Percentiles rank a stretch among this genome's conserved stretches.
Conservation (phyloP, 2,113 vertebrate genomes). For the Pteronura brasiliensis region DNA sequence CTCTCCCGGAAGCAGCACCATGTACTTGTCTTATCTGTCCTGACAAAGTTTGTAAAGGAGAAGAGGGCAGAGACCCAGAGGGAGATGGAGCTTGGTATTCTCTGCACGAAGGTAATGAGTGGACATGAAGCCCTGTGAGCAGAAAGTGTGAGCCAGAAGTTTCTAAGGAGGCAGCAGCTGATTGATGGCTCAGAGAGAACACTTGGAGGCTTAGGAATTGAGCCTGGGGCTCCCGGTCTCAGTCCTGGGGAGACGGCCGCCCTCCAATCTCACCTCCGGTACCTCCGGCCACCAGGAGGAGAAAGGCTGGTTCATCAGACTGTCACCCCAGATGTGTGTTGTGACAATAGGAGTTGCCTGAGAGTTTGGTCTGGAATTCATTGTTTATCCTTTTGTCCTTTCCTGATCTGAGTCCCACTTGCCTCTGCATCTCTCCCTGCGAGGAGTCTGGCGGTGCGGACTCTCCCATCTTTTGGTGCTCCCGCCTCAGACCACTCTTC, state of each 20-base stretch:
- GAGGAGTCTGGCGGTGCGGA: background rate
- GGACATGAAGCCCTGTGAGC: background rate
- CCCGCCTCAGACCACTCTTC: background rate
- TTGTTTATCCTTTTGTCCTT: background rate
- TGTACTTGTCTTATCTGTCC: background rate
- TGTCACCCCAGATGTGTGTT: background rate
- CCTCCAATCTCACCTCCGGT: background rate
- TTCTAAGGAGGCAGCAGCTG: background rate
- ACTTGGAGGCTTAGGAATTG: background rate
- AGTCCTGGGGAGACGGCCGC: fast-evolving
- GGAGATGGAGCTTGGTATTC: background rate
- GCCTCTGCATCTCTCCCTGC: background rate
- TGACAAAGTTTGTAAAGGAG: background rate
- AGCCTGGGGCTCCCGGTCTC: background rate
- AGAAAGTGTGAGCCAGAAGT: background rate
- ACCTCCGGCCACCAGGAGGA: background rate
- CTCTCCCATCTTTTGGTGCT: background rate
- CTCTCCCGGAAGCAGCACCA: background rate
- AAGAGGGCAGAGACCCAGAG: background rate
- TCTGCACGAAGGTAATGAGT: background rate
- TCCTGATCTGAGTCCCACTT: background rate
- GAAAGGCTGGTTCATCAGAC: background rate
- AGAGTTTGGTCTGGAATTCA: background rate
- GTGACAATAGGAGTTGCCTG: background rate
- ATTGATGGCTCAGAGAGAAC: background rate